Evolutionary conservation across 2,113 vertebrate genomes (phyloP), one percentile per base, ranked within the genome.

Genomic region (Ceyx melanurus): DNA sequence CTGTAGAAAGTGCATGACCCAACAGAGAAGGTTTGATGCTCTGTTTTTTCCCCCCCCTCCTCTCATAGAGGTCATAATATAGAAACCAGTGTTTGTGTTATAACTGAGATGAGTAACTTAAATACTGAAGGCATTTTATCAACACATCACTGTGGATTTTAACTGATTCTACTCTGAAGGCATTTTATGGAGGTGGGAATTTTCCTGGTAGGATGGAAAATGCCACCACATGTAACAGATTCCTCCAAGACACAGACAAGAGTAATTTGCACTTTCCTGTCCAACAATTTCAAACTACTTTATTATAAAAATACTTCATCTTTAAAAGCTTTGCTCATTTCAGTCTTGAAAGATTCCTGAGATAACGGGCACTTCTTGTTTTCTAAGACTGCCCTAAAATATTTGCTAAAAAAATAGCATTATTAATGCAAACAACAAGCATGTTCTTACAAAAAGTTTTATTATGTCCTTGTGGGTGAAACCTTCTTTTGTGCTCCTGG

Each of bases 401-500:
- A 95, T 46, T n/a, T 90, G 70, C 51, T 37, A 37, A 37, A 58
- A 80, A 92, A 82, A 13, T 2, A 89, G 43, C 26, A 28, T 29
- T 60, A 82, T 45, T 51, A 73, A 90, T 22, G 31, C 76, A 81
- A 92, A 88, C 42, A 85, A 29, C 51, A 85, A 66, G 26, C 71
- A 51, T 43, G 16, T 73, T 76, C 53, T 81, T 61, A 71, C 21
- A 77, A 76, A 82, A 71, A 67, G 68, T 65, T 96, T 94, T 90
- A 94, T 93, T 91, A 86, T n/a, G 85, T 81, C 78, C 57, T 22
- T 53, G 62, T 54, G 90, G 60, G 68, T 35, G 66, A 85, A 92
- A 92, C 42, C 78, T 72, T 48, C 28, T 60, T 65, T 77, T 56
- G 42, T 57, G 77, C 35, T 70, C 29, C 85, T 50, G 65, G 22